Evolutionary conservation across 2,888 invertebrate species (phyloP).

Genomic region (Carterocephalus palaemon): DNA sequence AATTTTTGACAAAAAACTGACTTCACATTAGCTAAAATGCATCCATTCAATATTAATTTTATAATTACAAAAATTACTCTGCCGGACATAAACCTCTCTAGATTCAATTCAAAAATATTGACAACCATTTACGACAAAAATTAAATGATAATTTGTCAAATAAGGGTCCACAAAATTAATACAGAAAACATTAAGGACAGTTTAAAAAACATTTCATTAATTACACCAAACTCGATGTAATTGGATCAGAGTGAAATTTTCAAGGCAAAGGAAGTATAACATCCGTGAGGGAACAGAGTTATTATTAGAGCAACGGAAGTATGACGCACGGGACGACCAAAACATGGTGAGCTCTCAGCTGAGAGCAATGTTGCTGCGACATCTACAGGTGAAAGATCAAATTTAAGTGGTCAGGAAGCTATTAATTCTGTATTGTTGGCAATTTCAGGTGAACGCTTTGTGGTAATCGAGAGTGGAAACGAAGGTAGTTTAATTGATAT

Average conservation of each 20-base stretch:
- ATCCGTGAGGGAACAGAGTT: conserved; percentile 43
- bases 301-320: conserved; percentile 49
- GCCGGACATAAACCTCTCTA: too few species aligned
- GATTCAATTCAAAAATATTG: too few species aligned
- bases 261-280: conserved; percentile 57
- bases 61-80: too few species aligned
- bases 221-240: conserved; percentile 36
- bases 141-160: too few species aligned
- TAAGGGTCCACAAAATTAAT: conserved; percentile 15
- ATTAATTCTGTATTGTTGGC: conserved; percentile 22
- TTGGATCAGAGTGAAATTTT: conserved; percentile 46
- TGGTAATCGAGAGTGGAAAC: conserved; percentile 17
- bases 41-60: too few species aligned
- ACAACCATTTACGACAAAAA: too few species aligned
- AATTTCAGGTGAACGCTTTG: conserved; percentile 22
- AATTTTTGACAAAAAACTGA: too few species aligned
- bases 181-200: conserved; percentile 25
- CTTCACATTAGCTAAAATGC: too few species aligned
- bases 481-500: conserved; percentile 21
- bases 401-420: conserved; percentile 15
- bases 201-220: conserved; percentile 35
- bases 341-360: conserved; percentile 37
- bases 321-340: conserved; percentile 37
- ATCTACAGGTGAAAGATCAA: conserved; percentile 13
- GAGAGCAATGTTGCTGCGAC: neutral